Evolutionary conservation across 2,113 vertebrate species (phyloP).

Genomic region (Zeus faber): DNA sequence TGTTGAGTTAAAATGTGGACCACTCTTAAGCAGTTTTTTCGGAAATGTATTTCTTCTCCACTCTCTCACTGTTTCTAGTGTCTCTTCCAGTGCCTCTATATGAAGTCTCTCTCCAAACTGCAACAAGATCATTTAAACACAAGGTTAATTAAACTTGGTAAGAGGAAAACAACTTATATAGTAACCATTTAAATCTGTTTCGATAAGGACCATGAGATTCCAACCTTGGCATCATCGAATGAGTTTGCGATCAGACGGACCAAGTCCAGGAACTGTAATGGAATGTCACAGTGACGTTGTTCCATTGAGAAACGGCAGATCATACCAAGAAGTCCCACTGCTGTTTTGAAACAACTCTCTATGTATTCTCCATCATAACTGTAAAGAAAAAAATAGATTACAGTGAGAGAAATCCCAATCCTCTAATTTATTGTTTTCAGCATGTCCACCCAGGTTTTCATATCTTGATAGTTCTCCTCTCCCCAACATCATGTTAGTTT

Average conservation of each 20-base stretch:
- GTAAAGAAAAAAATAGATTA: background rate
- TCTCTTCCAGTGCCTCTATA: constrained; percentile 3
- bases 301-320: constrained; percentile 11
- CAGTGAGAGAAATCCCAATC: no score
- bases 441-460: no score
- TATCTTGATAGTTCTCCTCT: no score
- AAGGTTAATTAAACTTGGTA: background rate
- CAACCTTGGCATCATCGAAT: constrained; percentile 16
- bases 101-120: background rate
- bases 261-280: constrained; percentile 13
- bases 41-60: constrained; percentile 24
- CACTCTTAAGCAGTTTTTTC: constrained; percentile 4
- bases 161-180: background rate
- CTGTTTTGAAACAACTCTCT: constrained; percentile 35
- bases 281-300: constrained; percentile 4
- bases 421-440: background rate
- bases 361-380: constrained; percentile 28
- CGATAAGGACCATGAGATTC: background rate
- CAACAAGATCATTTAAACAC: constrained; percentile 3
- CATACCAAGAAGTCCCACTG: constrained; percentile 23
- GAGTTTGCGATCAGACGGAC: constrained; percentile 25
- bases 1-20: fast-evolving
- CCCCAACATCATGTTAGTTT: no score
- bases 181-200: background rate
- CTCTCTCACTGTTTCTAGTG: constrained; percentile 14